Evolutionary conservation across 2,888 invertebrate genomes (phyloP).

Genomic region (Adineta ricciae): DNA sequence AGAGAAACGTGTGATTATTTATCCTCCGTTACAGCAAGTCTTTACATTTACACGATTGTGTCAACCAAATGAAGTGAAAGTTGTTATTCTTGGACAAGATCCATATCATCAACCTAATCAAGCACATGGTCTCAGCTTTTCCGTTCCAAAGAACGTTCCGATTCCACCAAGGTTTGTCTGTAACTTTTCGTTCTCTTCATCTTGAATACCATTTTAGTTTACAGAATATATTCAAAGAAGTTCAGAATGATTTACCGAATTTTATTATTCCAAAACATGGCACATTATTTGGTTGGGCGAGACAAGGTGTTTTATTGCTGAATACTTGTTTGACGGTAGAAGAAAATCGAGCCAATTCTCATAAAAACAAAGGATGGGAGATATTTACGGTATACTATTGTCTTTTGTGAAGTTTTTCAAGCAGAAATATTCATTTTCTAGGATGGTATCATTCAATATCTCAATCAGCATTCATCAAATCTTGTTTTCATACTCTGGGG

Average conservation of each 20-base stretch:
- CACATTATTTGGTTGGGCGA: not conserved
- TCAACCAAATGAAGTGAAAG: not conserved
- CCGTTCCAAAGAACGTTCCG: not conserved
- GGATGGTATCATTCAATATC: conserved; percentile 6
- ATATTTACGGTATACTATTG: not conserved
- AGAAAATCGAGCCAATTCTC: conserved; percentile 3
- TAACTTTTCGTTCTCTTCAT: too few species aligned
- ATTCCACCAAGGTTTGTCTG: not conserved
- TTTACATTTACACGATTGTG: not conserved
- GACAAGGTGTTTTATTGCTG: conserved; percentile 15
- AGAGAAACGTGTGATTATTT: not conserved
- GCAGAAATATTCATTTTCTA: not conserved
- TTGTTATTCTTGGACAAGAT: conserved; percentile 23
- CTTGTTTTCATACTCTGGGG: conserved; percentile 20
- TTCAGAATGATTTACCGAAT: not conserved
- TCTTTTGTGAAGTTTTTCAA: too few species aligned
- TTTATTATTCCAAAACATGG: conserved; percentile 15
- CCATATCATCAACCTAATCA: conserved; percentile 20
- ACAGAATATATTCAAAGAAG: conserved; percentile 4
- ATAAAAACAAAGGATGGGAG: conserved; percentile 21
- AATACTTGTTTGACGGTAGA: conserved; percentile 21
- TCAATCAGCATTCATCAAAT: not conserved
- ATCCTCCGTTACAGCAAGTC: not conserved
- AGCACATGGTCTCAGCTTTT: conserved; percentile 21
- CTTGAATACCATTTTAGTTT: not conserved